Conservation (phyloP, 2,888 invertebrate genomes). For the Drosophila robusta region DNA sequence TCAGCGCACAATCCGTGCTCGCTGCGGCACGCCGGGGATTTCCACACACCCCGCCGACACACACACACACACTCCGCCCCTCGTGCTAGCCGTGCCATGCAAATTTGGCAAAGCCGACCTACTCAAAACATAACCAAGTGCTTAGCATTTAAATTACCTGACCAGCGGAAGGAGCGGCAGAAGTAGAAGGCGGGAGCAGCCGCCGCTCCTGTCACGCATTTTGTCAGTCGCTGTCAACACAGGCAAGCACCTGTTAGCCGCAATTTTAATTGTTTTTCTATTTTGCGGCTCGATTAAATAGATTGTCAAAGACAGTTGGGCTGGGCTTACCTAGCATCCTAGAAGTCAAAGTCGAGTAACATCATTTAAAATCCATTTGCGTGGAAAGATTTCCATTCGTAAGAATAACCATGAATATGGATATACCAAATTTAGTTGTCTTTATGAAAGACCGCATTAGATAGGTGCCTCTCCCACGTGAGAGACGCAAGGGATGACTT, state of each 20-base stretch:
- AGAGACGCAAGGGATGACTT: too few relatives aligned
- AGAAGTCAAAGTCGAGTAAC: neutral
- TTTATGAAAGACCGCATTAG: too few relatives aligned
- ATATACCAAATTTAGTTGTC: too few relatives aligned
- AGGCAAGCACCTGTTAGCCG: neutral
- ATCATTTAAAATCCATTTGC: too few relatives aligned
- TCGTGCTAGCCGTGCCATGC: neutral
- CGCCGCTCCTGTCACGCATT: neutral
- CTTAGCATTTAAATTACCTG: conserved; percentile 13
- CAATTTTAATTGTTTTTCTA: conserved; percentile 5
- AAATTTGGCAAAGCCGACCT: neutral
- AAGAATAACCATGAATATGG: too few relatives aligned
- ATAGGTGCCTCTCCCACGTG: too few relatives aligned
- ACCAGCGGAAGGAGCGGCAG: neutral
- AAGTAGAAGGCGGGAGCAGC: neutral
- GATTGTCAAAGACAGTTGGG: conserved; percentile 1
- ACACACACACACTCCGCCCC: neutral
- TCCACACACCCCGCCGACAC: neutral
- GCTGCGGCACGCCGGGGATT: conserved; percentile 26
- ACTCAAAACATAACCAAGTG: neutral
- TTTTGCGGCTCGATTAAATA: neutral
- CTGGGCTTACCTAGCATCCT: too few relatives aligned
- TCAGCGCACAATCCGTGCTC: conserved; percentile 29
- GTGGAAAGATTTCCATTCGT: too few relatives aligned
- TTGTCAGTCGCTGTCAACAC: too few relatives aligned